Conservation (phyloP, 1,140 invertebrate species). For the Nomia melanderi region DNA sequence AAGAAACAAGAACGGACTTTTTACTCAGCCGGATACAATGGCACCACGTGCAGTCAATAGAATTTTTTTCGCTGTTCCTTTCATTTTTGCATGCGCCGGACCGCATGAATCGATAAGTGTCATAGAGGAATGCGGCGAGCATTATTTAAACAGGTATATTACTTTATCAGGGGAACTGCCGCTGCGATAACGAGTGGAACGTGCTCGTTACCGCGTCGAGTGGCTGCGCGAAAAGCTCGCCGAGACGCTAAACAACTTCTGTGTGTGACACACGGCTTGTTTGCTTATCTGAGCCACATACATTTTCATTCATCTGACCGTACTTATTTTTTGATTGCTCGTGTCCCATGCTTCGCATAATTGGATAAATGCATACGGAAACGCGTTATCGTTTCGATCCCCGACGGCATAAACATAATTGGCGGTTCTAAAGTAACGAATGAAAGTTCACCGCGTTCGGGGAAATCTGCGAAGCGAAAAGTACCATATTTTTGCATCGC, state of each 20-base stretch:
- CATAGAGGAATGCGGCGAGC: conserved; percentile 25
- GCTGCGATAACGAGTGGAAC: conserved; percentile 36
- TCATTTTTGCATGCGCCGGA: neutral
- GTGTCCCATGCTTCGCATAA: conserved; percentile 4
- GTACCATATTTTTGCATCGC: no score
- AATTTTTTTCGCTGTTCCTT: neutral
- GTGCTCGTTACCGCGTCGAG: conserved; percentile 30
- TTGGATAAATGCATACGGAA: conserved; percentile 27
- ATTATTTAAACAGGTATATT: conserved; percentile 47
- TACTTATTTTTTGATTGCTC: conserved; percentile 33
- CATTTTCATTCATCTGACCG: conserved; percentile 8
- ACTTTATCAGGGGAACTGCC: conserved; percentile 36
- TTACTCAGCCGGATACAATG: no score
- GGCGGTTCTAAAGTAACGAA: no score
- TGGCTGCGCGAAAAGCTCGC: conserved; percentile 16
- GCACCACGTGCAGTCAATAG: neutral
- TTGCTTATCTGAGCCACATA: conserved; percentile 34
- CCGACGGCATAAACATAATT: neutral
- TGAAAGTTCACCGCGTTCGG: no score
- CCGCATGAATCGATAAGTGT: conserved; percentile 28
- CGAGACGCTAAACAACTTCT: neutral
- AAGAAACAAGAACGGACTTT: no score
- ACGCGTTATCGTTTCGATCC: neutral
- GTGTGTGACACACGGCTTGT: conserved; percentile 26
- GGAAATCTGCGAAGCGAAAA: no score